A percentile compares a stretch with the other conserved stretches of the same genome.
phyloP scores from a whole-genome alignment of 1,140 invertebrate genomes.

The Leptonema lineaticorne region DNA sequence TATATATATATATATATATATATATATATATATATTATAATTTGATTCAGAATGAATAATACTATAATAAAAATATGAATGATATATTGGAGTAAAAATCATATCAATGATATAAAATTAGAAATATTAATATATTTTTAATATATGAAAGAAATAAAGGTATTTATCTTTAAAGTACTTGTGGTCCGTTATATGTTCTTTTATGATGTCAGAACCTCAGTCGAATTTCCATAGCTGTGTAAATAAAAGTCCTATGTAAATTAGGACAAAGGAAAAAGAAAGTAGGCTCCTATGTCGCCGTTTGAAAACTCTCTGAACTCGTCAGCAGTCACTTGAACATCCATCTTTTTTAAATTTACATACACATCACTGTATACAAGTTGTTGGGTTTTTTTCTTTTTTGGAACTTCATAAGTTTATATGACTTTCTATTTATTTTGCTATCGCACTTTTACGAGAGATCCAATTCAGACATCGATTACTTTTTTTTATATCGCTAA shows the following conservation, averaged over 20 bases:
- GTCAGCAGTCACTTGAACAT: slow-evolving; percentile 12
- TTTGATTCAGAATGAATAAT: background rate
- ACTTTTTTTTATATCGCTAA: no score
- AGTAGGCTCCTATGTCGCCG: background rate
- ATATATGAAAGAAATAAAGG: no score
- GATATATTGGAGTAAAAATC: no score
- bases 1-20: background rate
- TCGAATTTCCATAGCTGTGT: slow-evolving; percentile 1
- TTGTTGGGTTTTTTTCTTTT: slow-evolving; percentile 25
- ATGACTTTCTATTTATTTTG: no score
- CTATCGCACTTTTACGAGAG: no score
- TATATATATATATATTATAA: background rate
- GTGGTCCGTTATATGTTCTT: no score
- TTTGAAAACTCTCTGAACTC: slow-evolving; percentile 18
- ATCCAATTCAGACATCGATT: no score
- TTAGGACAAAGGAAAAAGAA: slow-evolving; percentile 2
- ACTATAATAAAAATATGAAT: no score
- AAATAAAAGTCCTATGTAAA: slow-evolving; percentile 20
- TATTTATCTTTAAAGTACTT: no score
- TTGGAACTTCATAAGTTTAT: no score
- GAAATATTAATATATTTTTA: no score
- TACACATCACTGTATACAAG: slow-evolving; percentile 4
- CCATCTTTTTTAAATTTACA: slow-evolving; percentile 21
- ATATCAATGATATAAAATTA: no score
- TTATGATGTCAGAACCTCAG: background rate